phyloP scores from a whole-genome alignment of 1,140 invertebrate species.

The Pachyrhynchus sulphureomaculatus region DNA sequence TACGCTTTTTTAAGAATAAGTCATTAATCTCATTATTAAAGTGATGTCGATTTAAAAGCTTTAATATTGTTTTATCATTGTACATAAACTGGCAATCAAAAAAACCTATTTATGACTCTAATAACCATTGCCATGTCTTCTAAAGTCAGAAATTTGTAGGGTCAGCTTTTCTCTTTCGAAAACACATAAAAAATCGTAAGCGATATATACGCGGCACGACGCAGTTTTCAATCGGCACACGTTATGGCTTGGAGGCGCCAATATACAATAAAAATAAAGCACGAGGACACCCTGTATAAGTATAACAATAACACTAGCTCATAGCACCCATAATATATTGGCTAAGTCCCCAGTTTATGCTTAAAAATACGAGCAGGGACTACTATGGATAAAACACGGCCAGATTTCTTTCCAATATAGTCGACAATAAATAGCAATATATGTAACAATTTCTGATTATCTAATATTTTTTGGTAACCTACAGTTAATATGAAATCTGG shows the following conservation, averaged over 20 bases:
- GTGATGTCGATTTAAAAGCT: too few species aligned
- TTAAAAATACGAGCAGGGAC: conserved; percentile 2
- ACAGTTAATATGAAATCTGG: too few species aligned
- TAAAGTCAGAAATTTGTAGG: conserved; percentile 26
- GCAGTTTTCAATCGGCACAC: conserved; percentile 33
- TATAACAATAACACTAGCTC: conserved; percentile 29
- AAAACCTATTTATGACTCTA: conserved; percentile 25
- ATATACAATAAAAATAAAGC: conserved; percentile 33
- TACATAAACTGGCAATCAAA: conserved; percentile 20
- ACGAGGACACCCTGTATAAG: conserved; percentile 29
- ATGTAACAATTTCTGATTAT: too few species aligned
- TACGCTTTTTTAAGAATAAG: too few species aligned
- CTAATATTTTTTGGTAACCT: too few species aligned
- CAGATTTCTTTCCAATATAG: too few species aligned
- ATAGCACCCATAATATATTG: conserved; percentile 24
- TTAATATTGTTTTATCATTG: too few species aligned
- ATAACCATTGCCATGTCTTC: conserved; percentile 22
- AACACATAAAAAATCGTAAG: conserved; percentile 23
- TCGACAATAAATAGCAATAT: too few species aligned
- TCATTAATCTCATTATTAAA: too few species aligned
- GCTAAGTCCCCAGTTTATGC: conserved; percentile 14
- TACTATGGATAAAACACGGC: neutral
- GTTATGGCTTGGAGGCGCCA: conserved; percentile 17
- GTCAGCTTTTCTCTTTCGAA: conserved; percentile 22
- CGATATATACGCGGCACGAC: conserved; percentile 11